Conservation (phyloP, 2,113 vertebrate species). For the Nesoenas mayeri region DNA sequence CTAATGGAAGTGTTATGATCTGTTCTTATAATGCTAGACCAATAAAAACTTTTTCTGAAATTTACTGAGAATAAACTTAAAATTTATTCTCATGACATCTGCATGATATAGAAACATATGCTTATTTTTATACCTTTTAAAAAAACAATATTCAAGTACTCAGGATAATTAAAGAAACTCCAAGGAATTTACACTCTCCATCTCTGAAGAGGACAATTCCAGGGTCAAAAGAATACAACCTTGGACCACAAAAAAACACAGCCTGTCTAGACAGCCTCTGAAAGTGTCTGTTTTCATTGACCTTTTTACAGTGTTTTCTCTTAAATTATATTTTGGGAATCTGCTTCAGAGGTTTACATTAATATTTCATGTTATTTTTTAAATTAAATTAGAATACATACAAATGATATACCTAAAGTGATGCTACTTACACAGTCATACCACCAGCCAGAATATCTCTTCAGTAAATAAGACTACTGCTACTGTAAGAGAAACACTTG, state of each 20-base stretch:
- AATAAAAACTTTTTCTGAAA: background rate
- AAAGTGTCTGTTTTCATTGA: background rate
- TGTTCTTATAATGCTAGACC: background rate
- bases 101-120: background rate
- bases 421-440: background rate
- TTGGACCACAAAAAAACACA: background rate
- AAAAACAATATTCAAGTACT: background rate
- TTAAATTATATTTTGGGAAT: background rate
- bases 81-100: background rate
- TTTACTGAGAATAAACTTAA: background rate
- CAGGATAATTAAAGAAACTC: background rate
- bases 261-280: background rate
- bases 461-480: background rate
- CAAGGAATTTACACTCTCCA: background rate
- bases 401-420: background rate
- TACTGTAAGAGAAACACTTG: background rate
- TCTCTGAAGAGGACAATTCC: background rate
- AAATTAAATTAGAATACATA: background rate
- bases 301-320: background rate
- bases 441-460: background rate
- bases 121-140: background rate
- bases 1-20: background rate
- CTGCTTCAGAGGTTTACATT: background rate
- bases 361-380: background rate
- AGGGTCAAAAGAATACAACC: background rate